These are phyloP conservation scores for Dyspetes luteomarginatus DNA, from an alignment of 2,888 invertebrate genomes.

Conservation along the genomic window DNA sequence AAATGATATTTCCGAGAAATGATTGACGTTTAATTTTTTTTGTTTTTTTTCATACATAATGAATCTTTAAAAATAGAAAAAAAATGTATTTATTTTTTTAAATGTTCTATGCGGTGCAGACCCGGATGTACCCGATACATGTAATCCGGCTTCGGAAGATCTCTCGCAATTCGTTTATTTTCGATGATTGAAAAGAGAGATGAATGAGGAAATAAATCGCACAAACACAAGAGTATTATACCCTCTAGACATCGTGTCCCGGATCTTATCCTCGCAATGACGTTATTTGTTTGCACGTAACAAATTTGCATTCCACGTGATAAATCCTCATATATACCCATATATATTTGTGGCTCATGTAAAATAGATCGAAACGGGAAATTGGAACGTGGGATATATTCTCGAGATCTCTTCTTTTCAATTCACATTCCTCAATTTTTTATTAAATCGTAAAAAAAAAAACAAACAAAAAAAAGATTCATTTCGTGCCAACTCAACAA, in stretches of 20 bases:
- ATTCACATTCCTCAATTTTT: neutral
- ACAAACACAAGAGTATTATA: constrained; percentile 3
- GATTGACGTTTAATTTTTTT: too few species aligned
- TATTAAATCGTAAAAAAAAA: neutral
- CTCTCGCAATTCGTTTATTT: constrained; percentile 43
- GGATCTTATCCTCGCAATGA: constrained; percentile 41
- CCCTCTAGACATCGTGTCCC: constrained; percentile 8
- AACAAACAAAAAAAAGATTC: neutral
- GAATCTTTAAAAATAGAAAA: neutral
- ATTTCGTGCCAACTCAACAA: neutral
- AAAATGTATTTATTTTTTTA: neutral
- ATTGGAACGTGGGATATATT: constrained; percentile 1
- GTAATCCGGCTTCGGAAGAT: constrained; percentile 59
- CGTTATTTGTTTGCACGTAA: constrained; percentile 41
- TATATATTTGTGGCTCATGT: constrained; percentile 23
- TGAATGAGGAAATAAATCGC: constrained; percentile 2
- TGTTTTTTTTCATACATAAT: too few species aligned
- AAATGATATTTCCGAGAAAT: too few species aligned
- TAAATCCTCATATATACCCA: neutral
- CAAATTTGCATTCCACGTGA: constrained; percentile 10
- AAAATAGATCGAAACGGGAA: constrained; percentile 21
- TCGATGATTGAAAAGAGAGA: constrained; percentile 24
- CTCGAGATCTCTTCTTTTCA: neutral
- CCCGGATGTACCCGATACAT: constrained; percentile 44
- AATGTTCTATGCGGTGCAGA: constrained; percentile 16